Evolutionary conservation across 2,888 invertebrate genomes (phyloP).

Genomic region (Drosophila rellima): DNA sequence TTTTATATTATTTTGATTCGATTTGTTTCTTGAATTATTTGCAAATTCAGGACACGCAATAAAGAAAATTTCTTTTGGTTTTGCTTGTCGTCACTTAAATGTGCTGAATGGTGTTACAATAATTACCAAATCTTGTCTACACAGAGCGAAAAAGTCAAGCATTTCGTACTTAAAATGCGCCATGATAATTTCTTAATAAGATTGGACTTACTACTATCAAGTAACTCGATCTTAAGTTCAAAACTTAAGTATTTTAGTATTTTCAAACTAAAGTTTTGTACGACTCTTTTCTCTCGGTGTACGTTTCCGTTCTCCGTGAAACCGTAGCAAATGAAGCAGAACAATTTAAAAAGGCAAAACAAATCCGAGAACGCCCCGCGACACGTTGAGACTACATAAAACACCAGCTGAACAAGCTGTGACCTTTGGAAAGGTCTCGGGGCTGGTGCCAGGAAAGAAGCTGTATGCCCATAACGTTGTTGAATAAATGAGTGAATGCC

Average conservation of each 20-base stretch:
- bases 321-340: constrained; percentile 84
- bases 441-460: constrained; percentile 23
- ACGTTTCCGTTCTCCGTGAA: not conserved
- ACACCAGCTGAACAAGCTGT: constrained; percentile 72
- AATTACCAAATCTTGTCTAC: constrained; percentile 7
- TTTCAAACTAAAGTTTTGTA: too few relatives aligned
- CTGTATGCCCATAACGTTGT: constrained; percentile 60
- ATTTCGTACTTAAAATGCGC: too few relatives aligned
- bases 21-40: constrained; percentile 5
- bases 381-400: constrained; percentile 74
- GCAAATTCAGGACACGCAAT: constrained; percentile 3
- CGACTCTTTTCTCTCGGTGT: too few relatives aligned
- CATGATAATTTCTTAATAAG: too few relatives aligned
- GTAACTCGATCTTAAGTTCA: too few relatives aligned
- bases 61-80: not conserved
- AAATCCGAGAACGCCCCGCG: constrained; percentile 62
- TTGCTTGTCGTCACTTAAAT: not conserved
- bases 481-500: constrained; percentile 56
- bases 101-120: constrained; percentile 14
- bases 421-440: constrained; percentile 35
- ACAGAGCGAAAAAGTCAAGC: too few relatives aligned
- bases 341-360: constrained; percentile 84
- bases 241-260: too few relatives aligned
- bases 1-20: constrained; percentile 4
- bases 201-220: too few relatives aligned